phyloP scores from a whole-genome alignment of 2,888 invertebrate genomes.

The Orchestes rusci region DNA sequence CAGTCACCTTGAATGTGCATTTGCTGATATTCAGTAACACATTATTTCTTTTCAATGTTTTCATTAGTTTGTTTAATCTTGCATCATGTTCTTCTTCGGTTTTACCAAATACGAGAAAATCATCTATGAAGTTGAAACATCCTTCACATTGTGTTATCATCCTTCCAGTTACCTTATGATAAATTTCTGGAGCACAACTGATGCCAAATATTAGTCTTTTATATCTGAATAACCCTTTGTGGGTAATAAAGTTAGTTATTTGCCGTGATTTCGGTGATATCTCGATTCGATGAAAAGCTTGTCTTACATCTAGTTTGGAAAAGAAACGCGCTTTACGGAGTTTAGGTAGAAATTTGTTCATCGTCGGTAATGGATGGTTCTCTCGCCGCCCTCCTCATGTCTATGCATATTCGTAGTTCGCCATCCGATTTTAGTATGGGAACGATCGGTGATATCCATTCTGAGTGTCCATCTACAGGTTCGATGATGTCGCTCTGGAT shows the following conservation, averaged over 20 bases:
- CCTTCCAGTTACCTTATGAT: too few species aligned
- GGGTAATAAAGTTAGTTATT: constrained; percentile 23
- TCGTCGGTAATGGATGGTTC: constrained; percentile 16
- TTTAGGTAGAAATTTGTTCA: constrained; percentile 11
- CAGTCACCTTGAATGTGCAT: too few species aligned
- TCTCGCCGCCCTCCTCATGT: constrained; percentile 20
- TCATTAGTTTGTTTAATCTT: too few species aligned
- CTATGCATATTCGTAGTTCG: constrained; percentile 16
- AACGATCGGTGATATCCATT: constrained; percentile 11
- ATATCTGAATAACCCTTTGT: constrained; percentile 16
- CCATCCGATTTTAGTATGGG: constrained; percentile 14
- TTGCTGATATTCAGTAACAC: too few species aligned
- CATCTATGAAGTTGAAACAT: too few species aligned
- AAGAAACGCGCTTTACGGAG: constrained; percentile 13
- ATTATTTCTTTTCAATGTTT: too few species aligned
- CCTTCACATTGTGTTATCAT: too few species aligned
- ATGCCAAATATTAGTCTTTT: constrained; percentile 22
- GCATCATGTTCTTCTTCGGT: too few species aligned
- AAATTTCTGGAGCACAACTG: too few species aligned
- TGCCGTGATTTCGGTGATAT: constrained; percentile 16
- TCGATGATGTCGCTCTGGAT: constrained; percentile 26
- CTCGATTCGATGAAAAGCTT: constrained; percentile 23
- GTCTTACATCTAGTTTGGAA: constrained; percentile 18
- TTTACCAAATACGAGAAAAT: too few species aligned
- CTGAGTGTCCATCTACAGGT: constrained; percentile 28